Conservation (phyloP, 2,113 vertebrate species). For the Ivindomyrus marchei region DNA sequence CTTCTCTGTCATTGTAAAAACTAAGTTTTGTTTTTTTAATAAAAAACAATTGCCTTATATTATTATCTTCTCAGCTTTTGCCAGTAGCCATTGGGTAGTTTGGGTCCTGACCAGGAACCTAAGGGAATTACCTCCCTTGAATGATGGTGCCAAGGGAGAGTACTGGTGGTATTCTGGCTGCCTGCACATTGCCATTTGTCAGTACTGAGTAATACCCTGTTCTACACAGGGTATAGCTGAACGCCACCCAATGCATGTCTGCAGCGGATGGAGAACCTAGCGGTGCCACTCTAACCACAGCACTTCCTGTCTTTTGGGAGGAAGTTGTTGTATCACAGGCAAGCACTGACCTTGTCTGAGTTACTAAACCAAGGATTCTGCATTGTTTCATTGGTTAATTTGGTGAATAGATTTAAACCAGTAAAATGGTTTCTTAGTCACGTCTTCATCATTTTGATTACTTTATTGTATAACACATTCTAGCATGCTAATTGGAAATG, state of each 20-base stretch:
- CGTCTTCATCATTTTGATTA: not conserved
- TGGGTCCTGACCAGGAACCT: not conserved
- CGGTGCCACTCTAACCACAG: not conserved
- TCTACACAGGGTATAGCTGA: not conserved
- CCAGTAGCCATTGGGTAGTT: not conserved
- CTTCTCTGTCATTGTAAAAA: not conserved
- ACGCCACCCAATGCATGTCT: not conserved
- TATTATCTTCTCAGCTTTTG: not conserved
- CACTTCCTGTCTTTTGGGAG: not conserved
- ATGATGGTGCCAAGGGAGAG: not conserved
- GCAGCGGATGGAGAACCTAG: not conserved
- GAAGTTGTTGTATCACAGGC: not conserved
- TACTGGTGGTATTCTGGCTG: not conserved
- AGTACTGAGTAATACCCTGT: not conserved
- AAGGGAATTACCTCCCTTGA: not conserved
- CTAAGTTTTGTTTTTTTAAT: not conserved
- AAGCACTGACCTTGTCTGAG: not conserved
- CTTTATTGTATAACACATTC: not conserved
- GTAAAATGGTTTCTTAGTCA: not conserved
- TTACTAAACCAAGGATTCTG: not conserved
- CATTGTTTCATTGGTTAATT: not conserved
- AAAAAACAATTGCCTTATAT: not conserved
- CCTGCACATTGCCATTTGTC: not conserved
- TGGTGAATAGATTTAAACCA: not conserved
- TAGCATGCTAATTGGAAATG: not conserved